Conservation (phyloP, 2,888 invertebrate species). For the Dicycla oo region DNA sequence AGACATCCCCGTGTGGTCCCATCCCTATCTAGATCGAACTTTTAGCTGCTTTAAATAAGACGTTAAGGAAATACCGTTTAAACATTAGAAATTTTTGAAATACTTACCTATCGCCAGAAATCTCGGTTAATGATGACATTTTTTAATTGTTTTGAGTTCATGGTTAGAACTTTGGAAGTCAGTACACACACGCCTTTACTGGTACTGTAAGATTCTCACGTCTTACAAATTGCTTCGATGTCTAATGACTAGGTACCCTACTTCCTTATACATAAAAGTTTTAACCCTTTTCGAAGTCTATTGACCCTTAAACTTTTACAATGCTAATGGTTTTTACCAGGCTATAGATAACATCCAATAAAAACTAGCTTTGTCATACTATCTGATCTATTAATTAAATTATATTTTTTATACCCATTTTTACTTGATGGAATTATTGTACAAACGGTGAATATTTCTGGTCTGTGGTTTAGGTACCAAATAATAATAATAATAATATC, state of each 20-base stretch:
- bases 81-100: slow-evolving; percentile 65
- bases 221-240: slow-evolving; percentile 5
- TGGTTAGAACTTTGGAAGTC: slow-evolving; percentile 18
- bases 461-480: slow-evolving; percentile 29
- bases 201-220: slow-evolving; percentile 2
- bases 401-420: neutral
- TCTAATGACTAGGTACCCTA: neutral
- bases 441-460: neutral
- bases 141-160: slow-evolving; percentile 58
- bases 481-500: too few relatives aligned
- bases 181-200: neutral
- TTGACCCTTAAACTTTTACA: too few relatives aligned
- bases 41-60: slow-evolving; percentile 66
- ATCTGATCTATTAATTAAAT: too few relatives aligned
- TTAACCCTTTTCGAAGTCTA: too few relatives aligned
- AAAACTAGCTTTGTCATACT: too few relatives aligned
- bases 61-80: slow-evolving; percentile 64
- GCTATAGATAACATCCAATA: too few relatives aligned
- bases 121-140: slow-evolving; percentile 53
- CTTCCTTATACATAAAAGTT: too few relatives aligned
- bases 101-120: slow-evolving; percentile 58
- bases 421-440: neutral
- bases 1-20: slow-evolving; percentile 86
- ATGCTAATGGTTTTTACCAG: too few relatives aligned
- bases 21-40: slow-evolving; percentile 82